A percentile compares a stretch with the other conserved stretches of the same genome.
Evolutionary conservation across 2,888 invertebrate genomes (phyloP).

Genomic region (Arenicola marina): DNA sequence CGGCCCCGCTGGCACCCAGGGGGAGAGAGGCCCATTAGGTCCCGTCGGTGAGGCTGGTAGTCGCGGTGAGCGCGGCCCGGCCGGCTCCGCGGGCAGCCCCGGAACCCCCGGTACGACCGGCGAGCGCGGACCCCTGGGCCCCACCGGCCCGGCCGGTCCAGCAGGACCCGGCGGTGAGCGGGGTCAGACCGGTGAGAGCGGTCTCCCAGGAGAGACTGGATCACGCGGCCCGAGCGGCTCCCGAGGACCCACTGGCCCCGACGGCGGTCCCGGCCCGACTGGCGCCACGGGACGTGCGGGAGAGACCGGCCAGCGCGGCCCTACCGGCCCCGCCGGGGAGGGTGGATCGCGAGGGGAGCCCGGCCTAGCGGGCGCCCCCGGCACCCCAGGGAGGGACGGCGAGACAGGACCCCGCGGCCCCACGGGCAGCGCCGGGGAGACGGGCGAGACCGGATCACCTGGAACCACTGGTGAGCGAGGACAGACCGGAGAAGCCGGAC

Average conservation of each 20-base stretch:
- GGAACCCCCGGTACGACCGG: neutral
- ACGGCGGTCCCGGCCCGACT: conserved; percentile 13
- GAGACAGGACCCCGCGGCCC: neutral
- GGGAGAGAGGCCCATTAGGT: conserved; percentile 6
- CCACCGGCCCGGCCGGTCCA: conserved; percentile 11
- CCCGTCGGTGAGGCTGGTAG: conserved; percentile 4
- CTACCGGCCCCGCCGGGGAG: conserved; percentile 17
- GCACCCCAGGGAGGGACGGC: conserved; percentile 3
- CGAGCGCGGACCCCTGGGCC: neutral
- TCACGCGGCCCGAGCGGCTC: conserved; percentile 11
- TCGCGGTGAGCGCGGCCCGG: neutral
- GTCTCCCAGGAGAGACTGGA: conserved; percentile 3
- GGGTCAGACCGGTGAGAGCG: conserved; percentile 5
- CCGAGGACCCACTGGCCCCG: conserved; percentile 14
- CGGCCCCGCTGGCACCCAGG: conserved; percentile 9
- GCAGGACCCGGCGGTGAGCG: conserved; percentile 11
- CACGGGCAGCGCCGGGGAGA: neutral
- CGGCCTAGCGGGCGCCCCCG: conserved; percentile 19
- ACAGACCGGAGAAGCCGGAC: conserved; percentile 9
- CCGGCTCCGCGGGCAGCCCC: neutral
- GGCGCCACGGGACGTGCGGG: conserved; percentile 15
- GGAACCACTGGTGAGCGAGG: conserved; percentile 12
- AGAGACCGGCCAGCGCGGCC: conserved; percentile 17
- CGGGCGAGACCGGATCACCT: neutral
- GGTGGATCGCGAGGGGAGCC: conserved; percentile 19